Evolutionary conservation across 2,797 vertebrate genomes (phyloP).

Genomic region (Neomorphus geoffroyi): DNA sequence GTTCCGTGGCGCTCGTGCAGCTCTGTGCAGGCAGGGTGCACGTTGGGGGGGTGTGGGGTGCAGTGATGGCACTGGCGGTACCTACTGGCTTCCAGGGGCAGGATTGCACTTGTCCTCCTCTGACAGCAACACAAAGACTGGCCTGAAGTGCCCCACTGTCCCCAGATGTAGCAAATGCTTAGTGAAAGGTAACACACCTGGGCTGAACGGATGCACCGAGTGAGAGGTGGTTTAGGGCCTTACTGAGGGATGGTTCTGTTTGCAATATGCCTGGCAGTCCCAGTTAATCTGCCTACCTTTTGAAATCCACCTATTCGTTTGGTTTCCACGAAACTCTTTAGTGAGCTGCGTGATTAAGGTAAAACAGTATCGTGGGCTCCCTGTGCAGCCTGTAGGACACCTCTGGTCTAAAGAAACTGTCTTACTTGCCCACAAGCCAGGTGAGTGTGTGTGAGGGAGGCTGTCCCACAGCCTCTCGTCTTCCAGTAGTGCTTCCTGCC

Average conservation of each 20-base stretch:
- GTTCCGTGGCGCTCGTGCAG: fast-evolving
- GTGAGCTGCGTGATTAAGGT: not conserved
- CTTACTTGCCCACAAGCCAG: not conserved
- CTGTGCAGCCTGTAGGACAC: not conserved
- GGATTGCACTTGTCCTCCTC: not conserved
- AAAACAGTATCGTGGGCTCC: not conserved
- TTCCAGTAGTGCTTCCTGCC: not conserved
- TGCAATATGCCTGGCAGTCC: no score
- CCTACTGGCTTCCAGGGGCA: not conserved
- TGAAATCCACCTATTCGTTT: not conserved
- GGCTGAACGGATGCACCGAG: no score
- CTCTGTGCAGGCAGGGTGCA: not conserved
- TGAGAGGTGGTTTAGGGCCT: not conserved
- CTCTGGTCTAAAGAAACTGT: not conserved
- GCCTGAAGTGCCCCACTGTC: not conserved
- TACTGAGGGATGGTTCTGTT: not conserved
- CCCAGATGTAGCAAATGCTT: not conserved
- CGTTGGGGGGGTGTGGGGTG: not conserved
- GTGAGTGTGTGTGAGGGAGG: not conserved
- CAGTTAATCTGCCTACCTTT: no score
- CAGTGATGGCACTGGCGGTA: not conserved
- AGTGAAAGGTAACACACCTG: no score
- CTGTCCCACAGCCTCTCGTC: not conserved
- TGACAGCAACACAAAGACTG: not conserved
- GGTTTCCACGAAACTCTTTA: not conserved